A percentile compares a stretch with the other conserved stretches of the same genome.
Conservation (phyloP, 1,140 invertebrate species). For the Platorchestia sp. region DNA sequence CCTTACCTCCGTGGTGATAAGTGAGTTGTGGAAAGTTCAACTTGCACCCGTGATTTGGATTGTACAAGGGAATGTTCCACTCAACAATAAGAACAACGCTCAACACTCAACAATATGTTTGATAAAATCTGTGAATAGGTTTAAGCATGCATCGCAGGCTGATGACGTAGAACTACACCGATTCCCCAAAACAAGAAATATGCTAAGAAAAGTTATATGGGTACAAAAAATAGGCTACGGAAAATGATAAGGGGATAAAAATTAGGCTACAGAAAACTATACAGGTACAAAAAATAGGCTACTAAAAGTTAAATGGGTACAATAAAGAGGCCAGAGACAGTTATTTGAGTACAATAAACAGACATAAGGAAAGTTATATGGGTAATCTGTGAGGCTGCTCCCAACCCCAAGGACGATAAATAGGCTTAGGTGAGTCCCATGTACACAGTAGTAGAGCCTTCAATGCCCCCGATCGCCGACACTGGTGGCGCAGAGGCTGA, state of each 20-base stretch:
- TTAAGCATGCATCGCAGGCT: no score
- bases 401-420: neutral
- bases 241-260: neutral
- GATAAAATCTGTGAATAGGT: no score
- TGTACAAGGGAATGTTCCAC: no score
- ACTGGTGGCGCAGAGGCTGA: neutral
- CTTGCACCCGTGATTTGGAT: no score
- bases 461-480: conserved; percentile 42
- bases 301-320: neutral
- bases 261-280: no score
- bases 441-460: conserved; percentile 1
- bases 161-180: neutral
- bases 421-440: neutral
- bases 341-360: neutral
- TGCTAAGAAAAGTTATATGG: neutral
- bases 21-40: no score
- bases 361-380: no score
- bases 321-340: neutral
- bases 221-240: neutral
- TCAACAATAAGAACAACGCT: no score
- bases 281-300: neutral
- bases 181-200: neutral
- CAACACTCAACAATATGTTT: no score
- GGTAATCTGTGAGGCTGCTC: neutral
- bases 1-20: no score